Conservation (phyloP, 2,888 invertebrate species). For the Piscicola geometra region DNA sequence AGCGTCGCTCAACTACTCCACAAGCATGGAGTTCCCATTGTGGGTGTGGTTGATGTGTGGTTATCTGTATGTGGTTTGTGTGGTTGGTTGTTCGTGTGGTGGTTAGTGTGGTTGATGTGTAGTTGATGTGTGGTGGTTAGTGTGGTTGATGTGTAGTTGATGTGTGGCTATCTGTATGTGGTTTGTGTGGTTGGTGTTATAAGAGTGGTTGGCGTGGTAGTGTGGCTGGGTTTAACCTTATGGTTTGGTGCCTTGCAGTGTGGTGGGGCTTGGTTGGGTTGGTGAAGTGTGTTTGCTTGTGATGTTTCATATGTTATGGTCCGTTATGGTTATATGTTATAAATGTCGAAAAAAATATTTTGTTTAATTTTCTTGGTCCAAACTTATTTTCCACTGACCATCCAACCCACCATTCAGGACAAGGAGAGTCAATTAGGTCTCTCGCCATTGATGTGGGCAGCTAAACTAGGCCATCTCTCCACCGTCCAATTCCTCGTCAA, state of each 20-base stretch:
- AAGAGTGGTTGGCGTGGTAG: background rate
- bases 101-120: background rate
- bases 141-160: background rate
- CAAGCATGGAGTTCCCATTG: conserved; percentile 3
- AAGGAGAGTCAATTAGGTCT: conserved; percentile 84
- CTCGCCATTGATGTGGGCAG: conserved; percentile 95
- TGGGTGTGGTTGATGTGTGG: background rate
- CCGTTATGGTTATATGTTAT: no score
- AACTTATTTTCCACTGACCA: background rate
- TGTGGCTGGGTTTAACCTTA: background rate
- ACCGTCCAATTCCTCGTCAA: conserved; percentile 64
- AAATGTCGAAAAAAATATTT: no score
- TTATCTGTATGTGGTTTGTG: background rate
- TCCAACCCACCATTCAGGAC: conserved; percentile 59
- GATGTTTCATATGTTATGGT: background rate
- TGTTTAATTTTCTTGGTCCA: background rate
- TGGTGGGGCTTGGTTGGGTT: background rate
- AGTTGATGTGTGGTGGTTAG: background rate
- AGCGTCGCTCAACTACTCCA: conserved; percentile 4
- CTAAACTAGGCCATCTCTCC: conserved; percentile 92
- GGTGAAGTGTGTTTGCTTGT: background rate
- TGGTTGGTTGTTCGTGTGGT: no score
- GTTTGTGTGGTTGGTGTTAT: no score
- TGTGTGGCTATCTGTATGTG: background rate
- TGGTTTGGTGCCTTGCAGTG: background rate